phyloP scores from a whole-genome alignment of 1,140 invertebrate species.

The Zophobas morio region DNA sequence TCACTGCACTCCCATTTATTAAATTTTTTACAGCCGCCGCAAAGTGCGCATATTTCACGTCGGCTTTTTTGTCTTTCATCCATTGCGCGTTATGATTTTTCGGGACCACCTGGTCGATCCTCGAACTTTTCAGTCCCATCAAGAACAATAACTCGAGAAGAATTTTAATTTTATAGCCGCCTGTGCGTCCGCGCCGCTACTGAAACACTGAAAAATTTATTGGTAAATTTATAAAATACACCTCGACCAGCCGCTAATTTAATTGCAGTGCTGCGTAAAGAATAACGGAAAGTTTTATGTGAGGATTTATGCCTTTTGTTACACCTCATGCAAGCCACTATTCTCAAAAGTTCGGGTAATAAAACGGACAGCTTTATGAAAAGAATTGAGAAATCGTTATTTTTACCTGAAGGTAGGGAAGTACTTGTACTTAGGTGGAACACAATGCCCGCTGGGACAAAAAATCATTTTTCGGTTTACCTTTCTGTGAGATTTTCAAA shows the following conservation, averaged over 20 bases:
- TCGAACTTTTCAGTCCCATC: background rate
- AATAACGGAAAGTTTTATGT: constrained; percentile 33
- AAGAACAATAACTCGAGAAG: background rate
- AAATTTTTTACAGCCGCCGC: no score
- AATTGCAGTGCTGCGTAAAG: constrained; percentile 16
- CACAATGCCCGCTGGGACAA: constrained; percentile 9
- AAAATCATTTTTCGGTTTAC: constrained; percentile 29
- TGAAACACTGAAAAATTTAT: constrained; percentile 20
- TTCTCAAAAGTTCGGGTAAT: constrained; percentile 37
- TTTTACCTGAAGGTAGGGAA: constrained; percentile 24
- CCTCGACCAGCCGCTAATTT: constrained; percentile 30
- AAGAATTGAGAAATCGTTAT: constrained; percentile 40
- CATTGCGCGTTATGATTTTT: no score
- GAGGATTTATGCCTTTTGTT: constrained; percentile 41
- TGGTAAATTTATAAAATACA: constrained; percentile 30
- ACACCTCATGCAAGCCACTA: constrained; percentile 23
- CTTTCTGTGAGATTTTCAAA: constrained; percentile 10
- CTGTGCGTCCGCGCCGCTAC: background rate
- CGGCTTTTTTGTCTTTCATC: no score
- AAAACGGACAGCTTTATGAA: constrained; percentile 37
- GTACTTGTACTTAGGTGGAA: constrained; percentile 22
- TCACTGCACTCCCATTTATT: no score
- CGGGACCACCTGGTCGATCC: no score
- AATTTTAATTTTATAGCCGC: constrained; percentile 7
- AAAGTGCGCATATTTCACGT: no score